These are phyloP conservation scores for Stenodera caucasica DNA, from an alignment of 2,888 invertebrate species.

Conservation along the genomic window DNA sequence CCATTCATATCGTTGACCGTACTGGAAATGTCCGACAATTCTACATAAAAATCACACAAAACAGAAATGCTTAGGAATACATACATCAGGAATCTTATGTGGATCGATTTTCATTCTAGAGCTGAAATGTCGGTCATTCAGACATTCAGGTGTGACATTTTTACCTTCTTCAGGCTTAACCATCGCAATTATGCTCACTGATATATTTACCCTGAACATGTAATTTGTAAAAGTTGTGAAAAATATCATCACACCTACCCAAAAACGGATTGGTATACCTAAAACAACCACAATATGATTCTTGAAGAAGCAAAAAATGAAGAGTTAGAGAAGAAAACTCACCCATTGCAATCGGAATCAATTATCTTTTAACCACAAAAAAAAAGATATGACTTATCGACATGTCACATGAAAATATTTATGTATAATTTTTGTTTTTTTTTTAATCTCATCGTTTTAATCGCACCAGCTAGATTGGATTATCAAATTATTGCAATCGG, in stretches of 20 bases:
- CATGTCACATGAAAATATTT: no score
- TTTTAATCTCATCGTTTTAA: no score
- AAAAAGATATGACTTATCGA: no score
- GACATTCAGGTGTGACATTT: conserved; percentile 31
- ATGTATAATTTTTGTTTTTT: no score
- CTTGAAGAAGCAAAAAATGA: no score
- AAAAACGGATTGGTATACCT: conserved; percentile 38
- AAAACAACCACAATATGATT: no score
- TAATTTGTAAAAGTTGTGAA: conserved; percentile 71
- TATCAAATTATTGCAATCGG: no score
- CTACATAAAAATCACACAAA: background rate
- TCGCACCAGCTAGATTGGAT: no score
- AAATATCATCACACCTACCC: conserved; percentile 68
- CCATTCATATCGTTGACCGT: conserved; percentile 42
- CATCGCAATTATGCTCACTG: conserved; percentile 70
- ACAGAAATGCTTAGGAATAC: background rate
- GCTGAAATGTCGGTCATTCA: conserved; percentile 14
- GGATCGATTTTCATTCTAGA: no score
- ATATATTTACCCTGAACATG: conserved; percentile 72
- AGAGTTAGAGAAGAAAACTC: no score
- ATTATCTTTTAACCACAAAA: no score
- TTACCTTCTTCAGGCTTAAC: conserved; percentile 55
- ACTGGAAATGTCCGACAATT: conserved; percentile 28
- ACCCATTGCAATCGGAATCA: no score
- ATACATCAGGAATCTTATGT: background rate